Percentiles rank a stretch among this genome's conserved stretches.
phyloP scores from a whole-genome alignment of 2,113 vertebrate species.

The Arvicanthis niloticus region DNA sequence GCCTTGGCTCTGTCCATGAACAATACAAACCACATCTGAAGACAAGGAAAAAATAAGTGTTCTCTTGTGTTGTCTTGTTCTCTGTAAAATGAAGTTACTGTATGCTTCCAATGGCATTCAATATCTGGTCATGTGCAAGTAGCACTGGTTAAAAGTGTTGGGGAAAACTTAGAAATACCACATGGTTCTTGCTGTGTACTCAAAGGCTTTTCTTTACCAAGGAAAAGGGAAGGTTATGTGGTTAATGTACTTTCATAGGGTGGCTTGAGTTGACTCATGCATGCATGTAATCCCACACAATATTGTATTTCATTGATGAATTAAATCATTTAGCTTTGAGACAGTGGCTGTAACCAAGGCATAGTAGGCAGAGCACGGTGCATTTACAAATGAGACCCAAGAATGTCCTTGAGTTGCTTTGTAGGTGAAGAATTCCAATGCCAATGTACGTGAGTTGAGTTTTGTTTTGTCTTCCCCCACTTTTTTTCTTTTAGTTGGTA shows the following conservation, averaged over 20 bases:
- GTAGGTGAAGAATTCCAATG: background rate
- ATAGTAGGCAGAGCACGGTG: background rate
- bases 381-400: background rate
- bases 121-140: background rate
- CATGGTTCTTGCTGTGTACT: background rate
- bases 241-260: background rate
- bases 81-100: background rate
- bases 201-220: background rate
- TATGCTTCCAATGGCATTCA: background rate
- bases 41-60: background rate
- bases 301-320: background rate
- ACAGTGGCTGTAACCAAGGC: rapidly evolving
- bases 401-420: background rate
- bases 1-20: background rate
- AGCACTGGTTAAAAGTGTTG: background rate
- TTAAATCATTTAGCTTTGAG: background rate
- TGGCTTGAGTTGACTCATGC: background rate
- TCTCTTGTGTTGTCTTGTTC: background rate
- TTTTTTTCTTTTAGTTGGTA: too few relatives aligned
- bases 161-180: background rate
- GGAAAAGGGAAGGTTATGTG: background rate
- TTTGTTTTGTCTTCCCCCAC: too few relatives aligned
- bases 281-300: background rate
- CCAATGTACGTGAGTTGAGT: background rate
- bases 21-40: background rate